Conservation (phyloP, 1,140 invertebrate species). For the Cepaea nemoralis region DNA sequence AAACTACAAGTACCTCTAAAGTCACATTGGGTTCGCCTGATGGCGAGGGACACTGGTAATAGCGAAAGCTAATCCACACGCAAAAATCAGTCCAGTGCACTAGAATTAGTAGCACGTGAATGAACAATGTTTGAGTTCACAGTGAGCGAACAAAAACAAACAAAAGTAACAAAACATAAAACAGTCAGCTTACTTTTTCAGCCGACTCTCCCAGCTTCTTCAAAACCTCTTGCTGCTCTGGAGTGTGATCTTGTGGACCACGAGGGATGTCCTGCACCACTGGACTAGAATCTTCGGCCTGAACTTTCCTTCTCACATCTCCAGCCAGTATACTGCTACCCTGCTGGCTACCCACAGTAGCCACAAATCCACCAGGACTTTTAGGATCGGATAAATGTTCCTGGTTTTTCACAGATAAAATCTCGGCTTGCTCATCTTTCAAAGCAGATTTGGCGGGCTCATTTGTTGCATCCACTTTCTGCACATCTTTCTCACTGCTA, state of each 20-base stretch:
- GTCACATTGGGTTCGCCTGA: too few species aligned
- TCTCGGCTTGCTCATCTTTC: neutral
- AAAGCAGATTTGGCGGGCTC: neutral
- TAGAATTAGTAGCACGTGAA: too few species aligned
- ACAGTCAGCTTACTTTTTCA: neutral
- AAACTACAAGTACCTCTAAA: too few species aligned
- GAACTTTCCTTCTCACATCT: neutral
- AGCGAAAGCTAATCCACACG: too few species aligned
- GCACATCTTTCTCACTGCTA: neutral
- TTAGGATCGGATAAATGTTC: too few species aligned
- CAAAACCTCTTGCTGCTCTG: neutral
- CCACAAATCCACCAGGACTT: too few species aligned
- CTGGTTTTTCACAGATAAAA: neutral
- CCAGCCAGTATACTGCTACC: neutral
- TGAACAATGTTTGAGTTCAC: too few species aligned
- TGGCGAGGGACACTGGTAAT: too few species aligned
- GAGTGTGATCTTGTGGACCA: neutral
- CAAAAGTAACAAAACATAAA: neutral
- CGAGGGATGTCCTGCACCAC: constrained; percentile 11
- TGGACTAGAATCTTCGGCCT: neutral
- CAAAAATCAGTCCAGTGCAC: too few species aligned
- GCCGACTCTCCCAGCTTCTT: neutral
- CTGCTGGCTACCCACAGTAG: too few species aligned
- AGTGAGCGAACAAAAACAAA: too few species aligned
- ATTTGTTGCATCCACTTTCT: neutral